Evolutionary conservation across 2,888 invertebrate species (phyloP).

Genomic region (Malachius bipustulatus): DNA sequence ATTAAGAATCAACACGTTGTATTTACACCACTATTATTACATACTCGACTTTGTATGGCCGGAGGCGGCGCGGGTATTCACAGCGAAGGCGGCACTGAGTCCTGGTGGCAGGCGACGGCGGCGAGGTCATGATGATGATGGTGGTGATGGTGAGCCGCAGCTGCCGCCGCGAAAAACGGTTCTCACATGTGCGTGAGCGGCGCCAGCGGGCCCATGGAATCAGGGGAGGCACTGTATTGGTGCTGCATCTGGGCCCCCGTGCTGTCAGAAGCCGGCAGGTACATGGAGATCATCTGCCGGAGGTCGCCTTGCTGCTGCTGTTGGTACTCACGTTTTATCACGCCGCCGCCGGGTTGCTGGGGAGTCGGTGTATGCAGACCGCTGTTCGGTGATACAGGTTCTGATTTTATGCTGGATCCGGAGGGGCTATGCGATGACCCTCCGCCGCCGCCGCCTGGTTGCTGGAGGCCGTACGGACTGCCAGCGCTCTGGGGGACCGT

Average conservation of each 20-base stretch:
- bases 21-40: too few species aligned
- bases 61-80: too few species aligned
- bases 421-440: conserved; percentile 73
- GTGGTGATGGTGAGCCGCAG: background rate
- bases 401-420: conserved; percentile 80
- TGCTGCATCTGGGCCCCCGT: conserved; percentile 52
- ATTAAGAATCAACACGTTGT: too few species aligned
- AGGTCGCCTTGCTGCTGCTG: conserved; percentile 45
- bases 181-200: conserved; percentile 57
- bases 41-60: too few species aligned
- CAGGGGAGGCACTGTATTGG: conserved; percentile 52
- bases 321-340: conserved; percentile 55
- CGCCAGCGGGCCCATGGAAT: conserved; percentile 49
- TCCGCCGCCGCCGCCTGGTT: too few species aligned
- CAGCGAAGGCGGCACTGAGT: too few species aligned
- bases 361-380: conserved; percentile 44
- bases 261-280: conserved; percentile 55
- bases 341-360: conserved; percentile 44
- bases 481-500: conserved; percentile 48
- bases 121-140: conserved; percentile 1
- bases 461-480: conserved; percentile 61
- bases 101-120: conserved; percentile 8
- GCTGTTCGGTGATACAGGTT: conserved; percentile 73
- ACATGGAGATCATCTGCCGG: conserved; percentile 65
- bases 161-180: conserved; percentile 38